These are phyloP conservation scores for Malacoraja senta DNA, from an alignment of 2,797 vertebrate species.

Conservation along the genomic window DNA sequence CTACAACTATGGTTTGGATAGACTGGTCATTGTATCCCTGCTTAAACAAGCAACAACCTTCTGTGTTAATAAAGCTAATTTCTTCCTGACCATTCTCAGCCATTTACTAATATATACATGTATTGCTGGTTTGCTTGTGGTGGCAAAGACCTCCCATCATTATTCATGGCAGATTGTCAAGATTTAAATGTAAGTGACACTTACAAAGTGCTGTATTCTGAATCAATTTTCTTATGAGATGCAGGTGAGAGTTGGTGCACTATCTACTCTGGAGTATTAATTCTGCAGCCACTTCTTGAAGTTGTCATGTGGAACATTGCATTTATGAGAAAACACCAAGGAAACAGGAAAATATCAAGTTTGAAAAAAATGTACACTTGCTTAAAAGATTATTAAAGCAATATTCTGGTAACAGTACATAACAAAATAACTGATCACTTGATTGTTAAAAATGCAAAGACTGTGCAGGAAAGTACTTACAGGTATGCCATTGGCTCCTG, in stretches of 20 bases:
- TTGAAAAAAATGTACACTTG: neutral
- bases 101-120: neutral
- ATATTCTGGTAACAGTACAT: neutral
- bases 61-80: neutral
- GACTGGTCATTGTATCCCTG: neutral
- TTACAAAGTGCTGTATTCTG: neutral
- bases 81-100: neutral
- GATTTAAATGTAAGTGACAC: neutral
- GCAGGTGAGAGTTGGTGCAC: neutral
- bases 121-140: neutral
- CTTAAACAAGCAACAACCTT: neutral
- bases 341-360: neutral
- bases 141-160: neutral
- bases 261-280: no score
- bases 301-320: neutral
- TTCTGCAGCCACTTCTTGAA: neutral
- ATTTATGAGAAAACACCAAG: neutral
- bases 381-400: neutral
- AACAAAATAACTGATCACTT: neutral
- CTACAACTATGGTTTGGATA: neutral
- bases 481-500: constrained; percentile 63
- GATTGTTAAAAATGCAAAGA: neutral
- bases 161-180: neutral
- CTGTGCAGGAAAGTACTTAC: constrained; percentile 55
- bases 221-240: neutral